Percentiles rank a stretch among this genome's conserved stretches.
These are phyloP conservation scores for Tipula helvola DNA, from an alignment of 2,888 invertebrate species.

Conservation along the genomic window DNA sequence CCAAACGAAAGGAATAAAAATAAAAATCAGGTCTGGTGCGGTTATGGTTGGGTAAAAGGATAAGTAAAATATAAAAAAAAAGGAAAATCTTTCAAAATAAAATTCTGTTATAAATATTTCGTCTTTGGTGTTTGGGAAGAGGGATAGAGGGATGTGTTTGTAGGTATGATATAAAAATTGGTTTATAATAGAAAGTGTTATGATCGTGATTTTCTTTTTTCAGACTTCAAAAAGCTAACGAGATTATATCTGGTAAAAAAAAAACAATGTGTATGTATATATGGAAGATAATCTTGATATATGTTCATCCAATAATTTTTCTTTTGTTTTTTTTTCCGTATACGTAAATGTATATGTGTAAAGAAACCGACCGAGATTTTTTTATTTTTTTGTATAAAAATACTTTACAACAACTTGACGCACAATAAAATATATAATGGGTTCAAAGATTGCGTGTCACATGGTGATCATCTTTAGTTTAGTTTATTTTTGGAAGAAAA, in stretches of 20 bases:
- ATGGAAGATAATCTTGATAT: not conserved
- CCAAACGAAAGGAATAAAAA: not conserved
- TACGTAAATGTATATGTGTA: not conserved
- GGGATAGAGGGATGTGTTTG: not conserved
- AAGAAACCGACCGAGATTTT: not conserved
- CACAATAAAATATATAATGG: not conserved
- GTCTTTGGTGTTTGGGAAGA: not conserved
- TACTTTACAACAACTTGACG: not conserved
- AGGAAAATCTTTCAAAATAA: not conserved
- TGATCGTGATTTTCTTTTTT: not conserved
- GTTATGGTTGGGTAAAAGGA: not conserved
- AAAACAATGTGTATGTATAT: not conserved
- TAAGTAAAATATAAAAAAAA: not conserved
- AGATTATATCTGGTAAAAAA: not conserved
- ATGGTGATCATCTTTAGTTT: not conserved
- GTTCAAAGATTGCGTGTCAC: not conserved
- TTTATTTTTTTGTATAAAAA: not conserved
- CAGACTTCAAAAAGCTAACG: not conserved
- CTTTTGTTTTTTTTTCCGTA: not conserved
- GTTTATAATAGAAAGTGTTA: slow-evolving; percentile 4
- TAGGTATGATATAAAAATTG: not conserved
- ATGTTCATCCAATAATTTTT: not conserved
- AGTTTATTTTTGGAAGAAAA: not conserved
- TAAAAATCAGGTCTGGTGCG: not conserved
- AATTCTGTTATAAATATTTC: not conserved